phyloP scores from a whole-genome alignment of 2,888 invertebrate species.

The Helicoverpa assulta region DNA sequence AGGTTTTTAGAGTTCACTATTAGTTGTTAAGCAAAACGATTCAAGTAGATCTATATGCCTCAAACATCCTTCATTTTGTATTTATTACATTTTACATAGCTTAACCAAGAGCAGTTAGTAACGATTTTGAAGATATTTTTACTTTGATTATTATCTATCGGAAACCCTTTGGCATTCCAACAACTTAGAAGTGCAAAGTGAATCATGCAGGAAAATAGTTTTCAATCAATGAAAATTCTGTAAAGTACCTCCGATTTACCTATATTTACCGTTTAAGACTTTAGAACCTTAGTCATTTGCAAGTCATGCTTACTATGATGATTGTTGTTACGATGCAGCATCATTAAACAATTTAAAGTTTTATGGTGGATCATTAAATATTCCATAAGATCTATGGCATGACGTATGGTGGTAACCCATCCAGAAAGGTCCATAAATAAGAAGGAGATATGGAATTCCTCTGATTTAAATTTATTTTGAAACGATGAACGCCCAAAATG shows the following conservation, averaged over 20 bases:
- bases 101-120: too few relatives aligned
- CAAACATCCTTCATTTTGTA: too few relatives aligned
- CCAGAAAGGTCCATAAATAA: background rate
- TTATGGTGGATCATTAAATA: background rate
- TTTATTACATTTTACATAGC: too few relatives aligned
- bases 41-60: too few relatives aligned
- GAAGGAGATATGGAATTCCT: too few relatives aligned
- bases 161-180: too few relatives aligned
- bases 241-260: constrained; percentile 1
- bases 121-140: too few relatives aligned
- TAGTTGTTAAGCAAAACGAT: too few relatives aligned
- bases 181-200: background rate
- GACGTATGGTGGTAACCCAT: background rate
- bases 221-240: constrained; percentile 2
- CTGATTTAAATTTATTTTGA: too few relatives aligned
- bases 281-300: constrained; percentile 21
- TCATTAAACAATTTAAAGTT: constrained; percentile 12
- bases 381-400: constrained; percentile 8
- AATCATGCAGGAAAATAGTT: constrained; percentile 32
- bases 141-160: too few relatives aligned
- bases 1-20: too few relatives aligned
- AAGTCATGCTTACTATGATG: constrained; percentile 24
- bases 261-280: background rate
- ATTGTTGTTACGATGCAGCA: constrained; percentile 6
- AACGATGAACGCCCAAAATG: too few relatives aligned